Evolutionary conservation across 2,888 invertebrate genomes (phyloP).

Genomic region (Pelosia muscerda): DNA sequence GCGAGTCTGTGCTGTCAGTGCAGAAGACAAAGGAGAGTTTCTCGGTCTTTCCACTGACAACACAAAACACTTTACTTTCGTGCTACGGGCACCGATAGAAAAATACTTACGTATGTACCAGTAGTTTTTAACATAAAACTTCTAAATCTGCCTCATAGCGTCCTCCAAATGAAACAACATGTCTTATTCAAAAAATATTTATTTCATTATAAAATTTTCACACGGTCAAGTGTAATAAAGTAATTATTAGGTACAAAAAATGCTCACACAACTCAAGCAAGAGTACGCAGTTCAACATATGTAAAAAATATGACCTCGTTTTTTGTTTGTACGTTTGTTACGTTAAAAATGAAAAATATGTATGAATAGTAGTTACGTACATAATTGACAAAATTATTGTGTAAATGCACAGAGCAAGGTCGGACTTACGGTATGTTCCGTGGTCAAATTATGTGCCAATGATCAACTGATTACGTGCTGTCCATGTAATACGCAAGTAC

Average conservation of each 20-base stretch:
- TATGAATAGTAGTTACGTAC: slow-evolving; percentile 24
- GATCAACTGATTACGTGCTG: background rate
- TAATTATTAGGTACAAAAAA: slow-evolving; percentile 27
- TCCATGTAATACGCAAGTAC: no score
- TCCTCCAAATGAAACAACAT: slow-evolving; percentile 37
- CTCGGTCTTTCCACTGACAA: no score
- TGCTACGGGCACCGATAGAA: no score
- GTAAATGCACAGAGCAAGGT: slow-evolving; percentile 30
- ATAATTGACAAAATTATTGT: slow-evolving; percentile 54
- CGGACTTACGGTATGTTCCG: background rate
- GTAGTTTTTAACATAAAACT: background rate
- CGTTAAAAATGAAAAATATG: slow-evolving; percentile 22
- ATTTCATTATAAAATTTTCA: slow-evolving; percentile 52
- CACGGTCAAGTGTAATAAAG: slow-evolving; percentile 44
- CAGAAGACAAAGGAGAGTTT: no score
- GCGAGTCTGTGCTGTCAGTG: no score
- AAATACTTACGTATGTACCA: no score
- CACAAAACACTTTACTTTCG: no score
- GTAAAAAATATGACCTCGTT: slow-evolving; percentile 52
- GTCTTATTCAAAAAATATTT: slow-evolving; percentile 48
- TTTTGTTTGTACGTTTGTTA: slow-evolving; percentile 48
- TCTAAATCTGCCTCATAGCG: background rate
- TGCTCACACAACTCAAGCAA: slow-evolving; percentile 18
- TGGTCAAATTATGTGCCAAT: background rate
- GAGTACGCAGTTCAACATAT: slow-evolving; percentile 37